Evolutionary conservation across 2,888 invertebrate genomes (phyloP), one percentile per base, ranked within the genome.

Genomic region (Schizaphis graminum): DNA sequence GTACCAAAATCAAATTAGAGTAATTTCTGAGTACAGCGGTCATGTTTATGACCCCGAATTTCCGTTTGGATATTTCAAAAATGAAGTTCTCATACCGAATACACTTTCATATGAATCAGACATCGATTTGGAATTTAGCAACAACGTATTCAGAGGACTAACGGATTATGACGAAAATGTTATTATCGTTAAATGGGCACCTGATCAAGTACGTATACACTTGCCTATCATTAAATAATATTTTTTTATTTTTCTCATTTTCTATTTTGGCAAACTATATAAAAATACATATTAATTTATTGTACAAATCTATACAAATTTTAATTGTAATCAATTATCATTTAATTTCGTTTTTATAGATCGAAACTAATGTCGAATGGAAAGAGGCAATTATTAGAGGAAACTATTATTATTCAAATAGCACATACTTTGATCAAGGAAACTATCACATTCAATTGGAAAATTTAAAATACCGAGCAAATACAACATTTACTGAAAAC

Each of bases 391-490:
- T 13, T 35, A n/a, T 91, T 49, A 91, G 26, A 49, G 91, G 91
- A 49, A 84, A 84, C 47, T 91, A 91, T 53, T 26, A 35, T 16
- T 91, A 47, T 90, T 44, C 35, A 21, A 90, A 91, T 35, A 10
- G 67, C 21, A 61, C 57, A 47, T 53, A 24, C 49, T 91, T 26
- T 35, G 91, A 91, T 16, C 26, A 84, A 84, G 91, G 91, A 16
- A 91, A 91, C 41, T 91, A 91, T 77, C 49, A 53, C 41, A 84
- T 84, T 91, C 26, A 84, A 49, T 91, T 91, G 24, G 53, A 41
- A 35, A 41, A 47, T 2, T 41, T 91, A 26, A 91, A 26, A 91
- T 91, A 91, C 26, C n/a, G 10, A 1, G 91, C 77, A 13, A 53
- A 53, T 13, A 84, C 91, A 5, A 13, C 84, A 7, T 41, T 91